These are phyloP conservation scores for Steinernema feltiae DNA, from an alignment of 1,140 invertebrate species.

Conservation along the genomic window DNA sequence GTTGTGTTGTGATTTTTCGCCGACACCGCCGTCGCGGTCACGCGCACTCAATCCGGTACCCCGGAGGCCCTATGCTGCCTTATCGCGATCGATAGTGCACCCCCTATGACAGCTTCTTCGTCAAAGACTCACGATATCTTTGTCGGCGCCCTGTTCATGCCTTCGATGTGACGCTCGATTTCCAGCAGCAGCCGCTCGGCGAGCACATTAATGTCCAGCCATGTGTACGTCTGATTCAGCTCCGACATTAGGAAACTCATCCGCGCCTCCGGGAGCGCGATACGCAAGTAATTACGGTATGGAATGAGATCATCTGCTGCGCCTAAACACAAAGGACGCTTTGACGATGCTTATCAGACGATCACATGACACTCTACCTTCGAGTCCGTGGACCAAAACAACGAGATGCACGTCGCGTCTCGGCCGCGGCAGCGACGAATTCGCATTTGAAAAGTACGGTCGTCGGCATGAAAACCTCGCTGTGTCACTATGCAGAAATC, in stretches of 20 bases:
- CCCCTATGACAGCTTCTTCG: not conserved
- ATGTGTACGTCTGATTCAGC: not conserved
- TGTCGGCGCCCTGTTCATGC: not conserved
- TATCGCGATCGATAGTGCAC: not conserved
- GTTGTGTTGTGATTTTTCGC: not conserved
- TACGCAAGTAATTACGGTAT: not conserved
- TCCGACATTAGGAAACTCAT: slow-evolving; percentile 4
- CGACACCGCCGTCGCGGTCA: not conserved
- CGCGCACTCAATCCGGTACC: not conserved
- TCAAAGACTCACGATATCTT: not conserved
- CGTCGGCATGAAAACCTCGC: not conserved
- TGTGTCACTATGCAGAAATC: not conserved
- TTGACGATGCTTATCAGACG: not conserved
- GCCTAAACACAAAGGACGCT: not conserved
- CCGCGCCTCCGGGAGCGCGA: not conserved
- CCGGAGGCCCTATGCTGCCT: not conserved
- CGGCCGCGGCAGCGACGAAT: slow-evolving; percentile 1
- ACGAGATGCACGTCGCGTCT: not conserved
- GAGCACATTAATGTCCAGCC: not conserved
- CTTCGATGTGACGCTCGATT: not conserved
- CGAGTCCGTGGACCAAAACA: not conserved
- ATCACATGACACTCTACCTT: not conserved
- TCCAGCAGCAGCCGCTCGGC: not conserved
- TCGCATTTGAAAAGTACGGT: not conserved
- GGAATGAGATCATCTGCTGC: slow-evolving; percentile 3